These are phyloP conservation scores for Copidosoma aretas DNA, from an alignment of 2,888 invertebrate genomes.

Conservation along the genomic window DNA sequence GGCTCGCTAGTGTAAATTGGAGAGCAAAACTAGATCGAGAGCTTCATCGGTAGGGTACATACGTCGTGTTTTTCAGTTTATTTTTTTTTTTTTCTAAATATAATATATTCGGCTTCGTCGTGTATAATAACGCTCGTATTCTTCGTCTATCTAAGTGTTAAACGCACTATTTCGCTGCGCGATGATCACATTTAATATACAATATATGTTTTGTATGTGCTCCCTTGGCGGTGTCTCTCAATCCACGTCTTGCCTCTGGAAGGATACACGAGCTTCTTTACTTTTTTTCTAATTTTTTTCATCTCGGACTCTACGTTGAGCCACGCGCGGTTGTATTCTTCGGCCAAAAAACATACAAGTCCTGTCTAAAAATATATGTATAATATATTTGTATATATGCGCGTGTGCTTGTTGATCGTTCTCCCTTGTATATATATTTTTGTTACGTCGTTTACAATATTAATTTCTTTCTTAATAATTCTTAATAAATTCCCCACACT, in stretches of 20 bases:
- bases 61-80: conserved; percentile 21
- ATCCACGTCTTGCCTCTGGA: conserved; percentile 41
- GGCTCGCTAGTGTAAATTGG: conserved; percentile 38
- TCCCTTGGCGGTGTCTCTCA: conserved; percentile 41
- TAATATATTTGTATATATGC: conserved; percentile 42
- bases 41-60: conserved; percentile 32
- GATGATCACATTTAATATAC: conserved; percentile 35
- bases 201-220: conserved; percentile 47
- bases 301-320: conserved; percentile 35
- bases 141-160: conserved; percentile 31
- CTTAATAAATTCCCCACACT: conserved; percentile 31
- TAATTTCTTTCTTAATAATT: conserved; percentile 31
- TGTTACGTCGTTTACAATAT: conserved; percentile 35
- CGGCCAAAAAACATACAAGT: conserved; percentile 51
- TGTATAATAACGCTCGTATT: conserved; percentile 9
- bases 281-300: conserved; percentile 18
- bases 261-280: conserved; percentile 37
- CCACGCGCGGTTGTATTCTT: conserved; percentile 39
- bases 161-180: conserved; percentile 41
- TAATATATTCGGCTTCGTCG: background rate
- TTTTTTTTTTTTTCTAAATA: conserved; percentile 6
- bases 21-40: conserved; percentile 42
- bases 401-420: conserved; percentile 44
- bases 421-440: conserved; percentile 41
- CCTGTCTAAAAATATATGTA: conserved; percentile 54